These are phyloP conservation scores for Platygyra sinensis DNA, from an alignment of 64 coral and sea anemone genomes.

Conservation along the genomic window DNA sequence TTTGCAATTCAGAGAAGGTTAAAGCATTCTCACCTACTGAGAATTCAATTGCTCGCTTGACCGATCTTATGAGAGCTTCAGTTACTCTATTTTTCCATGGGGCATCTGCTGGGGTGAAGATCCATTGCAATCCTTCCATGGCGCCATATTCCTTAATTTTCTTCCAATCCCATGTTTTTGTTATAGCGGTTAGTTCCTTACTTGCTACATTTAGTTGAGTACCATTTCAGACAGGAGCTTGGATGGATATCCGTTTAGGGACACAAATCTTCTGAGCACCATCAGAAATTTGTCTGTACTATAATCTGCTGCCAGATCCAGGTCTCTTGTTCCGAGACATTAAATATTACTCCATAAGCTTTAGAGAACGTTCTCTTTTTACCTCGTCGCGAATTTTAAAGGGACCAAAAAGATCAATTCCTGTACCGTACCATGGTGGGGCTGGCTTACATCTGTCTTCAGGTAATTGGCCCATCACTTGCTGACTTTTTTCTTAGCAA, in stretches of 20 bases:
- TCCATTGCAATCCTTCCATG: no score
- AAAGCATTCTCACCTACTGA: conserved; percentile 37
- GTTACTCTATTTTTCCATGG: conserved; percentile 50
- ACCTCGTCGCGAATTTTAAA: conserved; percentile 36
- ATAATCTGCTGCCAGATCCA: no score
- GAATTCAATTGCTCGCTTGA: conserved; percentile 41
- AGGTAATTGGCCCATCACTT: conserved; percentile 41
- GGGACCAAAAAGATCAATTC: no score
- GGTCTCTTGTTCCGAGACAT: neutral
- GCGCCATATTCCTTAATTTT: no score
- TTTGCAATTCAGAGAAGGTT: conserved; percentile 50
- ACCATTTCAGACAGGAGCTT: no score
- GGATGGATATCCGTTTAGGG: no score
- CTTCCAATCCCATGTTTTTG: no score
- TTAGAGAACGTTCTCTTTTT: conserved; percentile 28
- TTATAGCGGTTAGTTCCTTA: no score
- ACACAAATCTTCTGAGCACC: no score
- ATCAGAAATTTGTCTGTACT: no score
- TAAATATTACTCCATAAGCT: conserved; percentile 50
- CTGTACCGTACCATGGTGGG: neutral
- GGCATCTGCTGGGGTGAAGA: no score
- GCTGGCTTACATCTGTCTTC: neutral
- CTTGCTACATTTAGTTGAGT: no score
- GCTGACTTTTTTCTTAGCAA: conserved; percentile 1
- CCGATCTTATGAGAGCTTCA: conserved; percentile 54